Evolutionary conservation across 2,113 vertebrate genomes (phyloP).

Genomic region (Istiophorus platypterus): DNA sequence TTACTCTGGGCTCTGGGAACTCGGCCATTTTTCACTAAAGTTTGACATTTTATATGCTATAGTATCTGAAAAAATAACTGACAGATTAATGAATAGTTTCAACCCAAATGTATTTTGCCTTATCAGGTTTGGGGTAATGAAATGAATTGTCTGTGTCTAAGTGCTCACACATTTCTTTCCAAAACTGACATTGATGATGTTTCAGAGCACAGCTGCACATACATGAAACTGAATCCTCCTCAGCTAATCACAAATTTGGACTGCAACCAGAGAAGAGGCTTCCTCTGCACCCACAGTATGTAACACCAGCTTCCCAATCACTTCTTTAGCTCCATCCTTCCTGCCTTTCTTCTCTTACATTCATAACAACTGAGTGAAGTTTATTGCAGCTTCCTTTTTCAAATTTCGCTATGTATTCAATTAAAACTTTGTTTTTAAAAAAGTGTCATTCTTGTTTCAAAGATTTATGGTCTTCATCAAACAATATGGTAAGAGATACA

Average conservation of each 20-base stretch:
- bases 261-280: conserved; percentile 70
- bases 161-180: background rate
- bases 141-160: background rate
- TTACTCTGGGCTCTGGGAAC: background rate
- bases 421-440: conserved; percentile 5
- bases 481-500: conserved; percentile 51
- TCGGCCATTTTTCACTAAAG: background rate
- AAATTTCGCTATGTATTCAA: background rate
- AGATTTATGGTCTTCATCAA: conserved; percentile 40
- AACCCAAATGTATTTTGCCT: background rate
- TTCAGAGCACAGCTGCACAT: conserved; percentile 61
- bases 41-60: too few species aligned
- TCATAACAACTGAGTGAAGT: background rate
- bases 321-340: background rate
- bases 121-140: background rate
- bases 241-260: conserved; percentile 61
- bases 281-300: conserved; percentile 80
- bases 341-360: background rate
- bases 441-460: conserved; percentile 40
- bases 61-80: too few species aligned
- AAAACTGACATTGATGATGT: conserved; percentile 16
- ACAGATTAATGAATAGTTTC: background rate
- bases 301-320: background rate
- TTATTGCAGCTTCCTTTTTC: background rate
- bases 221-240: conserved; percentile 72